These are phyloP conservation scores for Nemapogon koenigi DNA, from an alignment of 2,888 invertebrate genomes.

Conservation along the genomic window DNA sequence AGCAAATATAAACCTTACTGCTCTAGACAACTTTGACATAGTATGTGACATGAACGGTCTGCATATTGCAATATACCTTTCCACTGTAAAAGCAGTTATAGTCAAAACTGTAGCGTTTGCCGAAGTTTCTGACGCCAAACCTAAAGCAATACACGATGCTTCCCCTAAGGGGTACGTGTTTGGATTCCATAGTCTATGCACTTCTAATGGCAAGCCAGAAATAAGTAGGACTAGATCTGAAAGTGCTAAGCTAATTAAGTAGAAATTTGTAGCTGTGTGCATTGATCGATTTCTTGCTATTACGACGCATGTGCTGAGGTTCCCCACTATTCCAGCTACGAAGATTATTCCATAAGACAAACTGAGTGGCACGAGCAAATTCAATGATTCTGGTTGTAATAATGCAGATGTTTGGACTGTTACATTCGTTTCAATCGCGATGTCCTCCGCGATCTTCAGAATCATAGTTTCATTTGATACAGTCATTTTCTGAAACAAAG, in stretches of 20 bases:
- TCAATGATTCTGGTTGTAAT: slow-evolving; percentile 60
- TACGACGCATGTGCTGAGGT: slow-evolving; percentile 80
- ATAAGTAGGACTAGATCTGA: slow-evolving; percentile 77
- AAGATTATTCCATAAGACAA: slow-evolving; percentile 73
- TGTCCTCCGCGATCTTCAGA: no score
- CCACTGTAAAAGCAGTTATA: slow-evolving; percentile 89
- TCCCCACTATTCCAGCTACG: slow-evolving; percentile 77
- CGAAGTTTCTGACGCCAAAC: slow-evolving; percentile 84
- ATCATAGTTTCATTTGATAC: background rate
- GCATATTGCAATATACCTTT: slow-evolving; percentile 87
- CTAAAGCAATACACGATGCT: slow-evolving; percentile 75
- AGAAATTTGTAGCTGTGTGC: slow-evolving; percentile 87
- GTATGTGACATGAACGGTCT: slow-evolving; percentile 85
- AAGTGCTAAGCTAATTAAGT: slow-evolving; percentile 79
- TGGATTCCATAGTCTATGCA: slow-evolving; percentile 77
- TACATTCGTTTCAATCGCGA: background rate
- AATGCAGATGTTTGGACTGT: slow-evolving; percentile 19
- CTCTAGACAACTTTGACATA: slow-evolving; percentile 83
- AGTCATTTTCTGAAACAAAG: slow-evolving; percentile 5
- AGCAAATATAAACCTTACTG: slow-evolving; percentile 74
- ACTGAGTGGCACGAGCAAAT: slow-evolving; percentile 71
- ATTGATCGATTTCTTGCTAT: slow-evolving; percentile 78
- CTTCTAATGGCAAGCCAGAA: slow-evolving; percentile 81
- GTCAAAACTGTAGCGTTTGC: slow-evolving; percentile 85
- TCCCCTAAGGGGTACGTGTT: slow-evolving; percentile 79